Evolutionary conservation across 1,140 invertebrate genomes (phyloP).

Genomic region (Metopolophium dirhodum): DNA sequence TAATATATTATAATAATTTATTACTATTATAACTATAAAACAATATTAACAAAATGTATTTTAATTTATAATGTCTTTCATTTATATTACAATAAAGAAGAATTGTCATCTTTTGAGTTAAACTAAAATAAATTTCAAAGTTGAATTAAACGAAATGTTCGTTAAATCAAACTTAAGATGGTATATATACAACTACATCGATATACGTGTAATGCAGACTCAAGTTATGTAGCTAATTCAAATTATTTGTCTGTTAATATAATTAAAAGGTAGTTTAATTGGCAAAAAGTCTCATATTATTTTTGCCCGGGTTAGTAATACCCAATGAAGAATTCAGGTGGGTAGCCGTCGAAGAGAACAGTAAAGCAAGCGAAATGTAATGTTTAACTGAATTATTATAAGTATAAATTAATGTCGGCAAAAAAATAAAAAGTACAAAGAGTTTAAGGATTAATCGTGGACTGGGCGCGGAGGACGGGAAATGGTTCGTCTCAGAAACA

Average conservation of each 20-base stretch:
- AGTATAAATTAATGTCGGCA: neutral
- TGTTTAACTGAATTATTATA: slow-evolving; percentile 14
- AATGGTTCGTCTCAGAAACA: neutral
- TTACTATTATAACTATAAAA: neutral
- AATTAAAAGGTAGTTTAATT: slow-evolving; percentile 23
- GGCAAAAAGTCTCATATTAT: neutral
- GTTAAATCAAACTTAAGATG: neutral
- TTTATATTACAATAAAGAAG: neutral
- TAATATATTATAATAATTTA: neutral
- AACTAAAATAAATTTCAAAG: neutral
- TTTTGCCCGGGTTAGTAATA: neutral
- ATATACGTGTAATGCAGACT: neutral
- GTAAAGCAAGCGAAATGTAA: neutral
- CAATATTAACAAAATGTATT: neutral
- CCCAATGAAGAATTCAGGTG: neutral
- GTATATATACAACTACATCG: neutral
- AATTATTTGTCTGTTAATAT: slow-evolving; percentile 15
- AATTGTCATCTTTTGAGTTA: neutral
- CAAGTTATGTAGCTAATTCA: neutral
- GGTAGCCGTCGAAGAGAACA: neutral
- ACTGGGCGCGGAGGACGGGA: neutral
- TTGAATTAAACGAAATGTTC: neutral
- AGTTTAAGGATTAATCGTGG: neutral
- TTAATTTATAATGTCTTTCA: neutral
- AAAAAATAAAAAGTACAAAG: neutral